Evolutionary conservation across 2,888 invertebrate species (phyloP).

Genomic region (Drosophila macrospina): DNA sequence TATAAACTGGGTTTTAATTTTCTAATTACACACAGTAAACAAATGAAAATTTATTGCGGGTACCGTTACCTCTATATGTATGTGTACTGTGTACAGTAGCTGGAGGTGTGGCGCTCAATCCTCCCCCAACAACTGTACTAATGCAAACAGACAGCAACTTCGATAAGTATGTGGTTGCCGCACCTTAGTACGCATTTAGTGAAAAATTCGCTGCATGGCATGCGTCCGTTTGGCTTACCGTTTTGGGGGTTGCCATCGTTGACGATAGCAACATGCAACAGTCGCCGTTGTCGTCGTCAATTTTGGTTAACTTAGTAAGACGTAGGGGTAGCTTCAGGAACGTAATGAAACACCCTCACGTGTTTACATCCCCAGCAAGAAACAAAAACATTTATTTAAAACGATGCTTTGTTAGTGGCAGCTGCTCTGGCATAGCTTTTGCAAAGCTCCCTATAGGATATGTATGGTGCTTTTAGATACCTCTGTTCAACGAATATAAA

Average conservation of each 20-base stretch:
- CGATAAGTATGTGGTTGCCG: constrained; percentile 24
- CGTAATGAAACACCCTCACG: constrained; percentile 31
- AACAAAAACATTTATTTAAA: constrained; percentile 60
- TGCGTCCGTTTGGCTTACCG: constrained; percentile 27
- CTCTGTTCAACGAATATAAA: constrained; percentile 45
- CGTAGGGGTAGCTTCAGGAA: constrained; percentile 38
- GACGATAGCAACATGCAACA: constrained; percentile 54
- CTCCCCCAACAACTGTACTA: constrained; percentile 44
- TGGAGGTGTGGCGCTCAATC: constrained; percentile 29
- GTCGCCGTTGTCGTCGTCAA: constrained; percentile 41
- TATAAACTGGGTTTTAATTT: constrained; percentile 81
- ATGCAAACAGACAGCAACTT: constrained; percentile 60
- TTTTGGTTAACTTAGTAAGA: constrained; percentile 32
- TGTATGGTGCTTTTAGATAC: constrained; percentile 32
- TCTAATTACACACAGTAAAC: constrained; percentile 80
- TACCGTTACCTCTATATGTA: constrained; percentile 28
- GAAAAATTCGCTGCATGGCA: constrained; percentile 51
- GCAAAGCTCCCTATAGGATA: constrained; percentile 49
- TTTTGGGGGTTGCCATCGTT: constrained; percentile 32
- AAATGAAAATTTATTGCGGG: constrained; percentile 80
- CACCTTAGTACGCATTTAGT: constrained; percentile 54
- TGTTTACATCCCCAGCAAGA: constrained; percentile 10
- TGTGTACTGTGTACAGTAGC: constrained; percentile 23
- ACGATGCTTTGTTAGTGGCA: constrained; percentile 28
- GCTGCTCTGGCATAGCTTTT: constrained; percentile 24